A percentile compares a stretch with the other conserved stretches of the same genome.
Conservation (phyloP, 2,888 invertebrate genomes). For the Stegana nigrithorax region DNA sequence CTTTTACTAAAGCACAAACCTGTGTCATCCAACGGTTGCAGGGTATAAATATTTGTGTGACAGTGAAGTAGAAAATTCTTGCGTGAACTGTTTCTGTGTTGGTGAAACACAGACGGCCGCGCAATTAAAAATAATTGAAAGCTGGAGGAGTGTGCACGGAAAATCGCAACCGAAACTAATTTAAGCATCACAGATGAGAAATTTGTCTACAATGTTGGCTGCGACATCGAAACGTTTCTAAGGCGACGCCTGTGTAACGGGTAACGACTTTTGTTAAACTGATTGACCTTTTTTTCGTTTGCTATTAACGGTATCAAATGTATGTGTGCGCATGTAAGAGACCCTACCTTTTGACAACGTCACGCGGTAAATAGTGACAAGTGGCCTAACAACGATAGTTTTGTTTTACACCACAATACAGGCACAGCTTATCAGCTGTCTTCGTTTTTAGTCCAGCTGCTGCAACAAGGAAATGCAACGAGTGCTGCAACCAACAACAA, state of each 20-base stretch:
- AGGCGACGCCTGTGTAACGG: constrained; percentile 60
- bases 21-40: too few species aligned
- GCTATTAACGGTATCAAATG: constrained; percentile 20
- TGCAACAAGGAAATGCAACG: not conserved
- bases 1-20: too few species aligned
- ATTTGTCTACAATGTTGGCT: constrained; percentile 67
- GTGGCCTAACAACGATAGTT: too few species aligned
- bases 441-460: not conserved
- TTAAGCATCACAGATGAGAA: constrained; percentile 67
- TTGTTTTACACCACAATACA: not conserved
- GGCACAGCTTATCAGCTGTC: not conserved
- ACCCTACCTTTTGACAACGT: too few species aligned
- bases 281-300: constrained; percentile 30
- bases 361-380: too few species aligned
- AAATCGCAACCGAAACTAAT: constrained; percentile 52
- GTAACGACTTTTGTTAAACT: too few species aligned
- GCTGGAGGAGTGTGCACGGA: constrained; percentile 49
- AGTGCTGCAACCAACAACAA: not conserved
- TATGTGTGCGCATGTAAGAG: constrained; percentile 28
- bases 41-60: not conserved
- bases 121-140: constrained; percentile 27
- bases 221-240: constrained; percentile 66
- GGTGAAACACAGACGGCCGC: constrained; percentile 7
- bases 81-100: constrained; percentile 13
- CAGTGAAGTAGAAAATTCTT: not conserved